phyloP scores from a whole-genome alignment of 53 echinoderm and acorn worm species.

The Astropecten irregularis region DNA sequence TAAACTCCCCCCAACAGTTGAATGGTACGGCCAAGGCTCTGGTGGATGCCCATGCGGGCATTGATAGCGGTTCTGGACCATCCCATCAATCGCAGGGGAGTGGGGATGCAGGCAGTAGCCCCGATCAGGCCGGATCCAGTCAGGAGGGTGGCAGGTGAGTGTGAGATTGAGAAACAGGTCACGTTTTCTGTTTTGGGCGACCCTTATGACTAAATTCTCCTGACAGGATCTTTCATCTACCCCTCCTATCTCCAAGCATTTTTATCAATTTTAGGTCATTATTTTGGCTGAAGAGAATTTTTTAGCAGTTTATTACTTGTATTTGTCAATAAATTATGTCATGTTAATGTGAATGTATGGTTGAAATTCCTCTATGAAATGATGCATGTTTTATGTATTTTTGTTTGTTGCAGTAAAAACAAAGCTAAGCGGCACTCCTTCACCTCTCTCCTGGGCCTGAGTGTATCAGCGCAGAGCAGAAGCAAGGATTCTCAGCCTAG shows the following conservation, averaged over 20 bases:
- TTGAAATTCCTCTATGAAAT: not conserved
- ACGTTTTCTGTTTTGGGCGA: not conserved
- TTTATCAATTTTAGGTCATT: too few species aligned
- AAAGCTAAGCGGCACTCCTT: slow-evolving; percentile 92
- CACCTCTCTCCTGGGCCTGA: slow-evolving; percentile 73
- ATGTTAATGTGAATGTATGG: not conserved
- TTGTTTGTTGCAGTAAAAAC: slow-evolving; percentile 83
- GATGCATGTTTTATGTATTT: not conserved
- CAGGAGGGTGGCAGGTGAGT: slow-evolving; percentile 66
- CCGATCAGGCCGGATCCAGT: slow-evolving; percentile 55
- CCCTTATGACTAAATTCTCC: not conserved
- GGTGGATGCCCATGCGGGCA: slow-evolving; percentile 63
- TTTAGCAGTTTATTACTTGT: too few species aligned
- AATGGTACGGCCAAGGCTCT: slow-evolving; percentile 82
- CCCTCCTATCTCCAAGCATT: too few species aligned
- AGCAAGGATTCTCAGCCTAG: slow-evolving; percentile 67
- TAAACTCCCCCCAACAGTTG: slow-evolving; percentile 56
- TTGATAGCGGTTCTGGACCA: slow-evolving; percentile 29
- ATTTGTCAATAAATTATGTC: too few species aligned
- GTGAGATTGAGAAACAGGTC: not conserved
- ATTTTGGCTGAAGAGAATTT: too few species aligned
- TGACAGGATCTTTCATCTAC: too few species aligned
- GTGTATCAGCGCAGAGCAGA: slow-evolving; percentile 53
- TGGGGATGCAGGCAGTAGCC: slow-evolving; percentile 46
- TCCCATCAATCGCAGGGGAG: slow-evolving; percentile 56